Base-by-base conservation (phyloP, 2,888 invertebrate species). In the Lordiphosa fenestrarum region DNA sequence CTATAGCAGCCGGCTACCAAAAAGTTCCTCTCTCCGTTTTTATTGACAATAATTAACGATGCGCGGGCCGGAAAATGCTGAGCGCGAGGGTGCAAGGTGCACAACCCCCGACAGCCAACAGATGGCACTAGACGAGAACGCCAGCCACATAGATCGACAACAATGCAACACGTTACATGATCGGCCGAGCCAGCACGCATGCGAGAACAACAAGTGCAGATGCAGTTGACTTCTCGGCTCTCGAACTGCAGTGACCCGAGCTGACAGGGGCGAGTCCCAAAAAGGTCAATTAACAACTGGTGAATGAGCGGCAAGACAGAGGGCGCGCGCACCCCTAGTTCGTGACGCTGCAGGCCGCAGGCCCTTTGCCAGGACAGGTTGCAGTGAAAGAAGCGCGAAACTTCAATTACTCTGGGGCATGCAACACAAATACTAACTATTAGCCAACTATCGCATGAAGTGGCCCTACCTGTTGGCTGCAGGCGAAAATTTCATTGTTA, bases 221-320 rank as follows among this genome's bases (percentile, higher is more conserved):
- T 37, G 25, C 36, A 25, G 13, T 15, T 49, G 19, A 7, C 15
- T 25, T 13, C 39, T 51, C 38, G 50, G 47, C 50, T 42, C 38
- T 48, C 41, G 47, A 53, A 52, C 39, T 52, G 44, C 25, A 40
- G 35, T 58, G 64, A 59, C 67, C 68, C 64, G 53, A 58, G 53
- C 37, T 60, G 46, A 10, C 3, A 30, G 59, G 60, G 53, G 40
- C 47, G 50, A 55, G 47, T 49, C 54, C 44, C 44, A 40, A 77
- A 77, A 84, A 84, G 82, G 77, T 84, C 76, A 84, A 83, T 84
- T 83, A 83, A 70, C 68, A 83, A 83, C 80, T 84, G 80, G 80
- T 84, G 85, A 78, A 64, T 55, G 47, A 61, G 56, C 50, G 40
- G 44, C 64, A 58, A 58, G 53, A 36, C 23, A 38, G 33, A 46